Base-by-base conservation (phyloP, 2,113 vertebrate genomes). In the Hyaena hyaena region DNA sequence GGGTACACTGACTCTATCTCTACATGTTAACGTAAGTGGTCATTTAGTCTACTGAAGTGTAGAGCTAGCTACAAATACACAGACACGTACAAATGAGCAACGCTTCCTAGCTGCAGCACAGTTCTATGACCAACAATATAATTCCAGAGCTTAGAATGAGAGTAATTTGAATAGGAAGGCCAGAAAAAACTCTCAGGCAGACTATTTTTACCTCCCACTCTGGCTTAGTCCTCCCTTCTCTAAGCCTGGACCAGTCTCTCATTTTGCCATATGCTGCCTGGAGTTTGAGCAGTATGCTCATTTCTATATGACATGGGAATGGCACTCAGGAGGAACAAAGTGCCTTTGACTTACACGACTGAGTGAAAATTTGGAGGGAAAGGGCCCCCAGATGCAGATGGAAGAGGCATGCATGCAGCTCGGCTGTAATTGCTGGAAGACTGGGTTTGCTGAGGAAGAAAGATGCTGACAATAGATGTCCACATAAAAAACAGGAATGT, bases 311-410 rank as follows among this genome's bases (percentile, higher is more conserved):
- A 90, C 63, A 86, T 65, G 17, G 74, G 5, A 93, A 96, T 45
- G 48, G 69, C 35, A 74, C 90, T 97, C 93, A 68, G 90, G 92
- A 96, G 90, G 74, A 97, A 92, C 81, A 95, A 97, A 97, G 48
- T 90, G 84, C 4, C 66, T 95, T 82, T 96, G 79, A 96, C 92
- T 97, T 97, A 87, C 96, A 96, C 0, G 14, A 96, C 55, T 93
- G 63, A 74, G 65, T 61, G 48, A 90, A 33, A 96, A 95, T 97
- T 97, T 97, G 93, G 79, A 97, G 23, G 71, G 31, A 92, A 87
- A 94, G 23, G 4, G 65, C 95, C 87, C 80, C 97, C 63, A 90
- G 93, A 33, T 92, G 43, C 95, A 96, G 55, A 95, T 92, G 74
- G 89, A 97, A 96, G 79, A 96, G 94, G 19, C 55, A 93, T 77